Conservation (phyloP, 2,797 vertebrate genomes). For the Acrossocheilus wenchowensis region DNA sequence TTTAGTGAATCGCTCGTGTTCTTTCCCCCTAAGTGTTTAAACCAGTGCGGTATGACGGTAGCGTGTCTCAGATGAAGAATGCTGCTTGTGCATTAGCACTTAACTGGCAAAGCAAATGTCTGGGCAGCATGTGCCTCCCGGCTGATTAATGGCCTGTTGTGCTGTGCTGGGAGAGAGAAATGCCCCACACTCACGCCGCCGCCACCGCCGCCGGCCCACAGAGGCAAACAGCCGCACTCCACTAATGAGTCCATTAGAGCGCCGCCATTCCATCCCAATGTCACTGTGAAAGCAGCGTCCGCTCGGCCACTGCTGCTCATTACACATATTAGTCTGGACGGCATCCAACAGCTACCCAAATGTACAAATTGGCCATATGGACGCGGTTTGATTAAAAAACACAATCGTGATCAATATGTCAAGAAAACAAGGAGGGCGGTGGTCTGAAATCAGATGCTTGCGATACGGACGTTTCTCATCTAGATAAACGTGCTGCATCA, state of each 20-base stretch:
- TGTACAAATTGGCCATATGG: constrained; percentile 43
- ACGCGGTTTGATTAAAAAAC: constrained; percentile 30
- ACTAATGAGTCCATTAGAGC: constrained; percentile 65
- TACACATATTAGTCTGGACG: constrained; percentile 46
- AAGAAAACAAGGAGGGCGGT: not conserved
- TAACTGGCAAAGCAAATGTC: constrained; percentile 17
- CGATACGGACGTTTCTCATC: not conserved
- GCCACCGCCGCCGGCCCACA: constrained; percentile 22
- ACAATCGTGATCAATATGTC: constrained; percentile 36
- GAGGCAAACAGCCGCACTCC: constrained; percentile 37
- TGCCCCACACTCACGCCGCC: not conserved
- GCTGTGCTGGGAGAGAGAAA: constrained; percentile 40
- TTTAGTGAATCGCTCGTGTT: not conserved
- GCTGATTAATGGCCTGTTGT: constrained; percentile 60
- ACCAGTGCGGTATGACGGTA: not conserved
- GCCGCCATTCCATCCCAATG: constrained; percentile 59
- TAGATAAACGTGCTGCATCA: constrained; percentile 58
- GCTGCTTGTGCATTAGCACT: constrained; percentile 1
- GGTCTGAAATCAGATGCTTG: constrained; percentile 33
- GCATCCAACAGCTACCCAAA: constrained; percentile 52
- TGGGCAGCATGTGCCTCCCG: constrained; percentile 26
- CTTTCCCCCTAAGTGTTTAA: not conserved
- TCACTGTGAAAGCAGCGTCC: constrained; percentile 33
- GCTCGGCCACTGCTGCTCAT: constrained; percentile 49
- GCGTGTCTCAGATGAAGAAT: not conserved